phyloP scores from a whole-genome alignment of 2,113 vertebrate genomes.

The Delphinus delphis region DNA sequence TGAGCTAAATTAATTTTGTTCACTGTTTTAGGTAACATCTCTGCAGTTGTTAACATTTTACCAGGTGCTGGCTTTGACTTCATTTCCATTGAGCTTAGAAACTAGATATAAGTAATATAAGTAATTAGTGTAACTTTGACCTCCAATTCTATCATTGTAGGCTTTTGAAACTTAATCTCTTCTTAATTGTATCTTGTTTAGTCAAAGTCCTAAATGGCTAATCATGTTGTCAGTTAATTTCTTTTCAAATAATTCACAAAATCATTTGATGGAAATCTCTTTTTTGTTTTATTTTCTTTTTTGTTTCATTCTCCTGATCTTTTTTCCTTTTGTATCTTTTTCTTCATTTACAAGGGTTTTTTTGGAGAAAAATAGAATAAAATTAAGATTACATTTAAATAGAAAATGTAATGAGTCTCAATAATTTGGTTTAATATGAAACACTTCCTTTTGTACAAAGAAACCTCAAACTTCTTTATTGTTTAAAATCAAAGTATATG shows the following conservation, averaged over 20 bases:
- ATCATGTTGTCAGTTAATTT: neutral
- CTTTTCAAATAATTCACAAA: constrained; percentile 4
- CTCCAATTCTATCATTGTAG: neutral
- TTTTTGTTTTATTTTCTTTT: neutral
- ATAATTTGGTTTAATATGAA: neutral
- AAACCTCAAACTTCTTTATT: neutral
- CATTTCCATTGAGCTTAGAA: neutral
- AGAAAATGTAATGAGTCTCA: neutral
- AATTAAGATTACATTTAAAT: neutral
- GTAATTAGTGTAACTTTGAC: neutral
- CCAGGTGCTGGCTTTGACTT: neutral
- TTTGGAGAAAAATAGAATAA: neutral
- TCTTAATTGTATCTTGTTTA: neutral
- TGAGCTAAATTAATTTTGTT: neutral
- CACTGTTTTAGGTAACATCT: neutral
- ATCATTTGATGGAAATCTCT: neutral
- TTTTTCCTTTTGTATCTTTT: neutral
- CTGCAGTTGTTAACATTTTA: neutral
- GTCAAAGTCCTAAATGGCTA: neutral
- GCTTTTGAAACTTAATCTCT: neutral
- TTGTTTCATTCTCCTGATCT: neutral
- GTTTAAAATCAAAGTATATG: neutral
- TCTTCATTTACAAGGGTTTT: neutral
- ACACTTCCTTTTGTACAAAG: neutral
- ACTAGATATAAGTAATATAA: neutral